Conservation (phyloP, 2,113 vertebrate species). For the Eclectus roratus region DNA sequence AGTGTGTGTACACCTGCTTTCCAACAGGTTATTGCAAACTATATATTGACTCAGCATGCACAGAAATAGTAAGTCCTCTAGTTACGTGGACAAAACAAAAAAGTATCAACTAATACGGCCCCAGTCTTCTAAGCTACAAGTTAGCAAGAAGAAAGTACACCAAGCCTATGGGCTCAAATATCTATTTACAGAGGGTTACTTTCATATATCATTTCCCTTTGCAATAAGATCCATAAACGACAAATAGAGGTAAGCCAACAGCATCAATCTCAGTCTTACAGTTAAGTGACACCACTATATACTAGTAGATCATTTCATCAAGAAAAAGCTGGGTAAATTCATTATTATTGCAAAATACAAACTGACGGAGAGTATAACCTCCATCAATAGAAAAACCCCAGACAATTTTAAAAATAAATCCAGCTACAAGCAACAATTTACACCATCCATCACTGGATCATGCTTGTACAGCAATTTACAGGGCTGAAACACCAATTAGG, state of each 20-base stretch:
- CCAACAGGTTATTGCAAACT: neutral
- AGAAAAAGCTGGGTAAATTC: neutral
- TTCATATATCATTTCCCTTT: neutral
- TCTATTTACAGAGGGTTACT: neutral
- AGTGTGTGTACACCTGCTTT: neutral
- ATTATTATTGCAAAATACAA: neutral
- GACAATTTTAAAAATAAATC: neutral
- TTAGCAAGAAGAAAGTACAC: neutral
- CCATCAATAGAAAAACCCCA: neutral
- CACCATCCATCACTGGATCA: neutral
- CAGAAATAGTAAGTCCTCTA: neutral
- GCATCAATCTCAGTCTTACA: neutral
- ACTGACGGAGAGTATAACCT: neutral
- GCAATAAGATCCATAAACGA: neutral
- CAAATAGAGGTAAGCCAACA: neutral
- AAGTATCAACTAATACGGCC: neutral
- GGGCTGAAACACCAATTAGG: neutral
- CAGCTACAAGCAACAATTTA: neutral
- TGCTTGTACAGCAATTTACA: neutral
- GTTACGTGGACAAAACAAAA: rapidly evolving
- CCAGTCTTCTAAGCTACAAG: neutral
- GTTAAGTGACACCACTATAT: neutral
- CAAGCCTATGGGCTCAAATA: neutral
- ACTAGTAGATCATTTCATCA: neutral
- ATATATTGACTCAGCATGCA: neutral